phyloP scores from a whole-genome alignment of 53 echinoderm and acorn worm species.

The Zoroaster sp. region DNA sequence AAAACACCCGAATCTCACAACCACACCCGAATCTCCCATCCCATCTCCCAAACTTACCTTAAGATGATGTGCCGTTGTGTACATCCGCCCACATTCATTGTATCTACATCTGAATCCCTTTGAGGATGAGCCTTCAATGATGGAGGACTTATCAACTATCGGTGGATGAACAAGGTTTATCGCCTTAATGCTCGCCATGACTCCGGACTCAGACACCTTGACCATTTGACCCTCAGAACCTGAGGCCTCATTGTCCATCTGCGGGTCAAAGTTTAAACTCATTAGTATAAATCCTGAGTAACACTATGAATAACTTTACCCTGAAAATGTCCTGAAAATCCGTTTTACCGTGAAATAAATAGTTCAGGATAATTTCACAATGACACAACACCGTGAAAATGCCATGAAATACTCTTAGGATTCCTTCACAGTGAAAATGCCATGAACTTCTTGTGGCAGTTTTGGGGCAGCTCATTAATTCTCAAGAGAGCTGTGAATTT shows the following conservation, averaged over 20 bases:
- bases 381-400: no score
- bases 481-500: no score
- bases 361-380: no score
- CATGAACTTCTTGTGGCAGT: no score
- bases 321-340: no score
- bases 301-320: no score
- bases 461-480: no score
- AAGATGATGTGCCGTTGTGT: conserved; percentile 91
- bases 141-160: background rate
- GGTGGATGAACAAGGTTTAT: conserved; percentile 4
- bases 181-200: background rate
- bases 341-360: no score
- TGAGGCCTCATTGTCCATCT: conserved; percentile 13
- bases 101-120: conserved; percentile 85
- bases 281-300: background rate
- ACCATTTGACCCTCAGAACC: background rate
- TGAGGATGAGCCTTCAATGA: conserved; percentile 4
- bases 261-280: background rate
- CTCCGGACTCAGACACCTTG: background rate
- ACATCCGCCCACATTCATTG: conserved; percentile 87
- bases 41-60: conserved; percentile 61
- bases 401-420: no score
- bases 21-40: background rate
- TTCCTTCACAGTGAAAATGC: no score
- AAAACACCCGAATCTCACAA: background rate